Base-by-base conservation (phyloP, 2,113 vertebrate species). In the Mus pahari region DNA sequence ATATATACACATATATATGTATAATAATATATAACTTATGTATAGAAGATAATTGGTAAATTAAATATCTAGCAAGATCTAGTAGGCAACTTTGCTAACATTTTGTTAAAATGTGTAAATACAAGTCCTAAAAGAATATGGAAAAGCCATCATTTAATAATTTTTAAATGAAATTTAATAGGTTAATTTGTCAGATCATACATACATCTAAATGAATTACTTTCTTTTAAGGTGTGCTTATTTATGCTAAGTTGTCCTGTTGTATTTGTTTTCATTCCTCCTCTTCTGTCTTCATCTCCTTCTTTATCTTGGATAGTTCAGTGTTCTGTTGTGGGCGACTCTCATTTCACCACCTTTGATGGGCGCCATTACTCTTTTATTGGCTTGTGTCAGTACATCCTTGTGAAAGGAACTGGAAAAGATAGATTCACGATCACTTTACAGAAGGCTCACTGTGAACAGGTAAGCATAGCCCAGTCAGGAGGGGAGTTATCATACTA, bases 341-440 rank as follows among this genome's bases (percentile, higher is more conserved):
- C 99, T 94, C 99, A 99, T 96, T 99, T 99, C 96, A 99, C 99
- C 0, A 99, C 99, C 0, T 99, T 99, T 96, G 99, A 99, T 96
- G 99, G 99, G 2, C 99, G 99, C 96, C 99, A 99, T 98, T 99
- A 99, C 97, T 99, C 99, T 82, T 99, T 99, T 96, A 98, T 99
- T 86, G 99, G 99, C 62, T 98, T 98, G 24, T 99, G 99, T 97
- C 99, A 99, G 96, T 99, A 99, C 50, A 98, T 99, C 95, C 97
- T 99, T 92, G 99, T 99, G 86, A 99, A 99, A 98, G 99, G 99
- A 95, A 99, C 98, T 12, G 99, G 99, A 92, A 98, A 98, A 98
- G 99, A 99, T 97, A 99, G 98, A 98, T 99, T 99, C 97, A 99
- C 99, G 1, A 97, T 99, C 94, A 99, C 99, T 20, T 98, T 99